Conservation (phyloP, 1,140 invertebrate genomes). For the Cataglyphis hispanica region DNA sequence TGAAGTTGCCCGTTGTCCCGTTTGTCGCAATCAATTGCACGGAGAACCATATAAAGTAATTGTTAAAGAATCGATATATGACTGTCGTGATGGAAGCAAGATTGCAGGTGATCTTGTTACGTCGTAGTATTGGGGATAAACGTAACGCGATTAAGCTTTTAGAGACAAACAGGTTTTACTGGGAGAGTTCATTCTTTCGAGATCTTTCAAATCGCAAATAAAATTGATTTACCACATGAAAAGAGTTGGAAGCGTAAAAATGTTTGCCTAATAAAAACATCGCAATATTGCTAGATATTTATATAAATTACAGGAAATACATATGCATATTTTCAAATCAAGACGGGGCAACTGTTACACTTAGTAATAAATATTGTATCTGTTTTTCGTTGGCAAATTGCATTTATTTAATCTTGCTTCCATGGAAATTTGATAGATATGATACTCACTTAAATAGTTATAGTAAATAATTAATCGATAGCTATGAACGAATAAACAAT, state of each 20-base stretch:
- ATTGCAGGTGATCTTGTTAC: slow-evolving; percentile 41
- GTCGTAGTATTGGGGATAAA: neutral
- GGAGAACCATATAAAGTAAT: slow-evolving; percentile 42
- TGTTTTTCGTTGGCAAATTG: slow-evolving; percentile 29
- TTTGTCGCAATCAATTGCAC: slow-evolving; percentile 51
- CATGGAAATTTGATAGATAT: slow-evolving; percentile 29
- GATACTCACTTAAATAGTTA: slow-evolving; percentile 39
- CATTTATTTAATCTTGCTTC: slow-evolving; percentile 13
- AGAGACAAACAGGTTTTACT: neutral
- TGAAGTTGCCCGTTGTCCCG: slow-evolving; percentile 32
- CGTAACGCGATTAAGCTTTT: slow-evolving; percentile 1
- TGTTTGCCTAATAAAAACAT: neutral
- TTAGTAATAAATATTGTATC: slow-evolving; percentile 42
- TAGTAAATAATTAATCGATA: slow-evolving; percentile 34
- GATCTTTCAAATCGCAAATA: neutral
- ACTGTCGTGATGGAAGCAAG: slow-evolving; percentile 19
- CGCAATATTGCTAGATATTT: neutral
- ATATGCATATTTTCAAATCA: neutral
- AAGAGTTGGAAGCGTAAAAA: neutral
- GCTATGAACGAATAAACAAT: slow-evolving; percentile 34
- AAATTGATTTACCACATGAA: neutral
- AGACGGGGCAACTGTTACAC: neutral
- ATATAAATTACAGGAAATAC: neutral
- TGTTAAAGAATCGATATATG: slow-evolving; percentile 52
- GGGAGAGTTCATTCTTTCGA: neutral